A percentile compares a stretch with the other conserved stretches of the same genome.
Conservation (phyloP, 1,140 invertebrate genomes). For the Palaemon carinicauda region DNA sequence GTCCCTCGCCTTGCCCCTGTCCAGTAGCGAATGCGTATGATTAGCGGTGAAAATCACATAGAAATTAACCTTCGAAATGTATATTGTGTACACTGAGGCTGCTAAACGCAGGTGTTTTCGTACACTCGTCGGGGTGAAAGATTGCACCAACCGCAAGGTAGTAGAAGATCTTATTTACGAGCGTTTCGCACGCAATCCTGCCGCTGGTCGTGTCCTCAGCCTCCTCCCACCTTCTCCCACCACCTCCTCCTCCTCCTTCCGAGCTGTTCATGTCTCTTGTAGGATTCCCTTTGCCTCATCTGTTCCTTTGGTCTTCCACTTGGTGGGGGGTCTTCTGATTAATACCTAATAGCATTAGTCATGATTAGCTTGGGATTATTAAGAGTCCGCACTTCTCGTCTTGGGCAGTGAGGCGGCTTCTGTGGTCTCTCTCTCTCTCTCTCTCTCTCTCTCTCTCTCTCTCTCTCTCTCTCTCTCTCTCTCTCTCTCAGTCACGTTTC, state of each 20-base stretch:
- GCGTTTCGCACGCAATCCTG: background rate
- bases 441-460: too few relatives aligned
- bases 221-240: background rate
- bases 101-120: slow-evolving; percentile 13
- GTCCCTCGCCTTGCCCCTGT: background rate
- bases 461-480: too few relatives aligned
- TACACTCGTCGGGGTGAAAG: slow-evolving; percentile 35
- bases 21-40: slow-evolving; percentile 13
- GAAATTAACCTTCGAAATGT: slow-evolving; percentile 4
- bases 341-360: too few relatives aligned
- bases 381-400: too few relatives aligned
- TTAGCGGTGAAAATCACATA: slow-evolving; percentile 24
- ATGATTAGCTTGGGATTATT: too few relatives aligned
- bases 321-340: too few relatives aligned
- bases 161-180: slow-evolving; percentile 26
- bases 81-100: slow-evolving; percentile 17
- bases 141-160: slow-evolving; percentile 39
- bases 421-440: too few relatives aligned
- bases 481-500: too few relatives aligned
- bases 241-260: background rate
- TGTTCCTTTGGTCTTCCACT: too few relatives aligned
- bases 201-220: background rate
- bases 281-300: too few relatives aligned
- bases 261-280: too few relatives aligned
- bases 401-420: too few relatives aligned